phyloP scores from a whole-genome alignment of 2,113 vertebrate genomes.

The Orcinus orca region DNA sequence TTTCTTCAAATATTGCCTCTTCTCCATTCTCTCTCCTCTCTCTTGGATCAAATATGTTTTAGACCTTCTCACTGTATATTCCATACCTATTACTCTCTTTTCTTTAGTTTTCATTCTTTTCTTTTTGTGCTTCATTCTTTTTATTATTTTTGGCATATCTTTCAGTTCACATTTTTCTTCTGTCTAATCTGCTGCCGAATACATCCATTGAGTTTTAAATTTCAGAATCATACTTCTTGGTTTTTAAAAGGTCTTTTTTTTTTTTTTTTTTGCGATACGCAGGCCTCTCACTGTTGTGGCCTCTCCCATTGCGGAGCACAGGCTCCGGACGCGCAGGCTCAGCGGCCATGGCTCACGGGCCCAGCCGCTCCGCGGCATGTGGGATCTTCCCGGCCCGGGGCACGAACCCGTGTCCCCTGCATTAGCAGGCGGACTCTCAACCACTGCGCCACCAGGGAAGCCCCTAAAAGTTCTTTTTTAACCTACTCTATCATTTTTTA shows the following conservation, averaged over 20 bases:
- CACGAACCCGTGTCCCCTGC: too few relatives aligned
- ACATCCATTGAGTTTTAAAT: not conserved
- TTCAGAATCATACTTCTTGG: not conserved
- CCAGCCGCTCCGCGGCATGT: too few relatives aligned
- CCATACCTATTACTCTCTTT: not conserved
- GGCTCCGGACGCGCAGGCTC: too few relatives aligned
- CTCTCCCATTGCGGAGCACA: too few relatives aligned
- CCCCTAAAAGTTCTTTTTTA: not conserved
- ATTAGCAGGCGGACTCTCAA: too few relatives aligned
- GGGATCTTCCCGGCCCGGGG: too few relatives aligned
- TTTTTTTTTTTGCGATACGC: too few relatives aligned
- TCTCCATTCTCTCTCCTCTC: not conserved
- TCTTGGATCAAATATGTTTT: not conserved
- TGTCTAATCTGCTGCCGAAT: not conserved
- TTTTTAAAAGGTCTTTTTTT: not conserved
- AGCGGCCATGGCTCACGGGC: too few relatives aligned
- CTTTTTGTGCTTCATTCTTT: not conserved
- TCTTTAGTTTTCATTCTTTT: not conserved
- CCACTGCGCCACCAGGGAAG: too few relatives aligned
- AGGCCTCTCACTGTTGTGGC: too few relatives aligned
- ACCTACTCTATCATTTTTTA: constrained; percentile 1
- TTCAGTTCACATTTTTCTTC: constrained; percentile 1
- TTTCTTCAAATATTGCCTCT: not conserved
- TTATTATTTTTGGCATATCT: not conserved
- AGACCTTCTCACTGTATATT: not conserved